phyloP scores from a whole-genome alignment of 2,113 vertebrate species.

The Alosa alosa region DNA sequence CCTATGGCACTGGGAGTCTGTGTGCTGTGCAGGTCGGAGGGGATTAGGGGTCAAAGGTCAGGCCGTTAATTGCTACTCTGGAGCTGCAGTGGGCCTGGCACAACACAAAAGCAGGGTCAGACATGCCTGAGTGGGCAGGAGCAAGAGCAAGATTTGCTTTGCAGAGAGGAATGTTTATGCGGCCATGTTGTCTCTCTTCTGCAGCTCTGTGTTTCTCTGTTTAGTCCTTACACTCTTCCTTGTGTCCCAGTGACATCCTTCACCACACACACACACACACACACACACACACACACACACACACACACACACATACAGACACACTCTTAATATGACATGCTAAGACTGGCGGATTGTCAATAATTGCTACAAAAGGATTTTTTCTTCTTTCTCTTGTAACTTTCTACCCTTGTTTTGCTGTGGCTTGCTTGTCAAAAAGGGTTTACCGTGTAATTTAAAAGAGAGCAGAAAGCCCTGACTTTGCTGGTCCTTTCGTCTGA shows the following conservation, averaged over 20 bases:
- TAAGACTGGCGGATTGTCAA: neutral
- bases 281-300: neutral
- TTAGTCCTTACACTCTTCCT: neutral
- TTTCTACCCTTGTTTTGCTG: neutral
- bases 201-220: neutral
- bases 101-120: conserved; percentile 73
- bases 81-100: conserved; percentile 69
- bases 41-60: conserved; percentile 78
- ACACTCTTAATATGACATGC: neutral
- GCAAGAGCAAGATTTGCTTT: conserved; percentile 71
- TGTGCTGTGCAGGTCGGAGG: conserved; percentile 64
- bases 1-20: conserved; percentile 72
- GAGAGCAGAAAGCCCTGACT: neutral
- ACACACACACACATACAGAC: neutral
- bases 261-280: neutral
- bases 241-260: neutral
- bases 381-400: neutral
- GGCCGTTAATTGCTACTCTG: conserved; percentile 76
- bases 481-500: neutral
- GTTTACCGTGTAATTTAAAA: neutral
- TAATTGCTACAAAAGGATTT: neutral
- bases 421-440: neutral
- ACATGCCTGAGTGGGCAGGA: conserved; percentile 72
- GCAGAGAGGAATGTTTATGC: conserved; percentile 73
- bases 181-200: neutral